These are phyloP conservation scores for Rhinolophus ferrumequinum DNA, from an alignment of 2,113 vertebrate genomes.

Conservation along the genomic window DNA sequence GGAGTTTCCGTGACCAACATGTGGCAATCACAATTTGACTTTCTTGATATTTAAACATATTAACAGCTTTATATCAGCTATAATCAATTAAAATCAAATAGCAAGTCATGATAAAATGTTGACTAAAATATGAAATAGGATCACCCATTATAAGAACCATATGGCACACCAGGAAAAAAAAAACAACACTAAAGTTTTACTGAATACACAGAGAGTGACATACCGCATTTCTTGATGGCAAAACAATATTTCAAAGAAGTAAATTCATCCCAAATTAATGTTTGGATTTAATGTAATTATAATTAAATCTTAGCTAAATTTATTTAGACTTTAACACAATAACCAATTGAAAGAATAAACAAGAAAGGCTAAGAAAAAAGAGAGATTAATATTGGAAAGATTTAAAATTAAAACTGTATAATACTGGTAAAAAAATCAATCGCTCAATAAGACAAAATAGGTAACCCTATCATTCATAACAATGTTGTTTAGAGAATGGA, in stretches of 20 bases:
- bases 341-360: neutral
- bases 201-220: neutral
- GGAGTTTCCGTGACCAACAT: neutral
- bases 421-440: neutral
- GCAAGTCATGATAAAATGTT: neutral
- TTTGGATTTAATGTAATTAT: neutral
- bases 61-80: neutral
- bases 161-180: neutral
- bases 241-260: constrained; percentile 10
- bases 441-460: neutral
- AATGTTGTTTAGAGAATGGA: neutral
- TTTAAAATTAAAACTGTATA: neutral
- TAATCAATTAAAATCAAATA: neutral
- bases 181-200: neutral
- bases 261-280: neutral
- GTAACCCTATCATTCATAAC: neutral
- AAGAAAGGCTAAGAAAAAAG: neutral
- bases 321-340: neutral
- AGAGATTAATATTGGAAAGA: neutral
- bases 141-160: neutral
- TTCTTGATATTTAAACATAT: neutral
- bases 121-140: neutral
- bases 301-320: neutral
- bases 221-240: neutral
- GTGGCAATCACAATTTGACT: neutral